phyloP scores from a whole-genome alignment of 2,888 invertebrate species.

The Nomada fabriciana region DNA sequence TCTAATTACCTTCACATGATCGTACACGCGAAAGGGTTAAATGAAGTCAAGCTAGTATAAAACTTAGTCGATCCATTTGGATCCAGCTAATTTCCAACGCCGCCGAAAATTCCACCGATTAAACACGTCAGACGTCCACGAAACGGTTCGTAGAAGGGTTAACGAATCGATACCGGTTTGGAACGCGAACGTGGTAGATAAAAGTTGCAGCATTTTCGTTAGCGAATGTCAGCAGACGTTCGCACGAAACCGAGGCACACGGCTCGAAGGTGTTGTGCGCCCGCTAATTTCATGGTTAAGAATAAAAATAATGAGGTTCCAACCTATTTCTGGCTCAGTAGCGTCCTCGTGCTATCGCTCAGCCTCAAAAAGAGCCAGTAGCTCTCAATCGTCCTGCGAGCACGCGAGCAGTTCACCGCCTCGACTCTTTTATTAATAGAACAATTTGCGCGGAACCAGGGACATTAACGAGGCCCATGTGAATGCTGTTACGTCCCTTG shows the following conservation, averaged over 20 bases:
- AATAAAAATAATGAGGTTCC: conserved; percentile 79
- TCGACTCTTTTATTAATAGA: conserved; percentile 46
- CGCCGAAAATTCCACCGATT: not conserved
- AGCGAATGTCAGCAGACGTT: conserved; percentile 37
- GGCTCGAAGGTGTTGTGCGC: conserved; percentile 39
- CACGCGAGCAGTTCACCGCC: conserved; percentile 28
- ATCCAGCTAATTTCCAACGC: not conserved
- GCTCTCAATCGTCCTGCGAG: conserved; percentile 73
- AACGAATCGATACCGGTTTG: conserved; percentile 16
- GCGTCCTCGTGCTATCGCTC: conserved; percentile 79
- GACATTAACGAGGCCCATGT: conserved; percentile 24
- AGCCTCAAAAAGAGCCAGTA: conserved; percentile 64
- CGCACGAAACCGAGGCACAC: conserved; percentile 3
- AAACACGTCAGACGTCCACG: not conserved
- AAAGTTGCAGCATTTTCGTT: conserved; percentile 17
- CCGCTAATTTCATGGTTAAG: conserved; percentile 70
- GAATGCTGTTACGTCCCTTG: not conserved
- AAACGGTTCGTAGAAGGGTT: not conserved
- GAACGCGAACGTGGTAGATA: not conserved
- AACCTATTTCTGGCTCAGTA: conserved; percentile 78
- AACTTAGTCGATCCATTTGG: no score
- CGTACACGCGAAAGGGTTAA: not conserved
- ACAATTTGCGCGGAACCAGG: conserved; percentile 31
- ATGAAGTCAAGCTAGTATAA: no score
- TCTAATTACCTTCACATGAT: no score